A percentile compares a stretch with the other conserved stretches of the same genome.
Conservation (phyloP, 92 coral and sea anemone species). For the Blastomussa wellsi region DNA sequence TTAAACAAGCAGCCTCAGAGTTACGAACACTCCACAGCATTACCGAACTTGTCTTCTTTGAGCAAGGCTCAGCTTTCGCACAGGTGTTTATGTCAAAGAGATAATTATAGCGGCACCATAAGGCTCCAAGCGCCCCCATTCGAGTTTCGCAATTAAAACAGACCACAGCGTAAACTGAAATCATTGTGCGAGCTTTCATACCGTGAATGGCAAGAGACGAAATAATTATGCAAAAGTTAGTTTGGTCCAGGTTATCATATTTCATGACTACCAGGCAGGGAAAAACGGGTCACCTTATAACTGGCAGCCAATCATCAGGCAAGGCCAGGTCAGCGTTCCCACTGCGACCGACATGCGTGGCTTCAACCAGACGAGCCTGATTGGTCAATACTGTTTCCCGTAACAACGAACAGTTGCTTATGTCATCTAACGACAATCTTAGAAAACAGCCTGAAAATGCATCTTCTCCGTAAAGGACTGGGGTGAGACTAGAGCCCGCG, state of each 20-base stretch:
- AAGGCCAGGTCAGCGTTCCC: slow-evolving; percentile 74
- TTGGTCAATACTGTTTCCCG: slow-evolving; percentile 67
- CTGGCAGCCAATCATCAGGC: slow-evolving; percentile 83
- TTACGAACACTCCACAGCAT: too few relatives aligned
- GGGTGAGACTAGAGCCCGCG: slow-evolving; percentile 53
- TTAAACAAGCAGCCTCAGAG: too few relatives aligned
- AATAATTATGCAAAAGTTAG: neutral
- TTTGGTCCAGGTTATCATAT: neutral
- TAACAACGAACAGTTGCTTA: slow-evolving; percentile 84
- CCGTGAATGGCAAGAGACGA: neutral
- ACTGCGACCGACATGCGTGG: slow-evolving; percentile 88
- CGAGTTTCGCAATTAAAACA: neutral
- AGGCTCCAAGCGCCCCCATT: neutral
- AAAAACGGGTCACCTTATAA: slow-evolving; percentile 63
- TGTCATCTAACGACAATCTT: slow-evolving; percentile 75
- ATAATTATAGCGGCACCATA: too few relatives aligned
- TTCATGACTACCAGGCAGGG: neutral
- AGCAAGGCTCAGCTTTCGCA: too few relatives aligned
- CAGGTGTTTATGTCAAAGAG: too few relatives aligned
- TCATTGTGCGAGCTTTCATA: neutral
- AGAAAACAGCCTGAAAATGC: slow-evolving; percentile 80
- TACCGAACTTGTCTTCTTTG: too few relatives aligned
- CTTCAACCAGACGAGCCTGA: slow-evolving; percentile 81
- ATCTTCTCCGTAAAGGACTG: slow-evolving; percentile 76
- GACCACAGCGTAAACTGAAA: neutral